Percentiles rank a stretch among this genome's conserved stretches.
Conservation (phyloP, 2,888 invertebrate species). For the Leptura quadrifasciata region DNA sequence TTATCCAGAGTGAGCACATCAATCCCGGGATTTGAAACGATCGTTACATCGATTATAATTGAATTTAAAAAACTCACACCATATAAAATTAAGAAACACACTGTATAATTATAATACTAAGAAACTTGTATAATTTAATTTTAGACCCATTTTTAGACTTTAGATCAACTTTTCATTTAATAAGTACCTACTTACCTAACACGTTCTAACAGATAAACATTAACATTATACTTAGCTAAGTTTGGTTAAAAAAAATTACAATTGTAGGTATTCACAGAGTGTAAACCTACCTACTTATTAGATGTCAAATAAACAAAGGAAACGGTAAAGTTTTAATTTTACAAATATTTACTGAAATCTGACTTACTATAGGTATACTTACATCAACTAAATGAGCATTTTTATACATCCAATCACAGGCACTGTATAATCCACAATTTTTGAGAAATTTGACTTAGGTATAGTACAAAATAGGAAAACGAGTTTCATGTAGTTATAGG, state of each 20-base stretch:
- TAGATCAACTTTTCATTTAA: too few species aligned
- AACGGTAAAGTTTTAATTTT: background rate
- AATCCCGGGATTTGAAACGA: too few species aligned
- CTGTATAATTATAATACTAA: too few species aligned
- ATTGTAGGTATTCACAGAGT: background rate
- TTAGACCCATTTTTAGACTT: too few species aligned
- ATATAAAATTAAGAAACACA: too few species aligned
- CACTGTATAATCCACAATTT: background rate
- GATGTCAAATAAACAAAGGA: background rate
- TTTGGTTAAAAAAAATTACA: background rate
- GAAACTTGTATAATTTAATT: too few species aligned
- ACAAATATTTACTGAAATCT: background rate
- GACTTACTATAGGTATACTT: background rate
- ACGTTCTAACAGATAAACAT: too few species aligned
- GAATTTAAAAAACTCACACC: too few species aligned
- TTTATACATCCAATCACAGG: background rate
- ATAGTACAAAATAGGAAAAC: background rate
- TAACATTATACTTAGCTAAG: too few species aligned
- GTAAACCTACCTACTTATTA: background rate
- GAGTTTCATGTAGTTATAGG: conserved; percentile 13
- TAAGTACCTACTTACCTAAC: too few species aligned
- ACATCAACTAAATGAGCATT: background rate
- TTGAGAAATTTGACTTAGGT: background rate
- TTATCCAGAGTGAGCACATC: too few species aligned
- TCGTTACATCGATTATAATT: too few species aligned